Conservation (phyloP, 2,888 invertebrate species). For the Bedellia somnulentella region DNA sequence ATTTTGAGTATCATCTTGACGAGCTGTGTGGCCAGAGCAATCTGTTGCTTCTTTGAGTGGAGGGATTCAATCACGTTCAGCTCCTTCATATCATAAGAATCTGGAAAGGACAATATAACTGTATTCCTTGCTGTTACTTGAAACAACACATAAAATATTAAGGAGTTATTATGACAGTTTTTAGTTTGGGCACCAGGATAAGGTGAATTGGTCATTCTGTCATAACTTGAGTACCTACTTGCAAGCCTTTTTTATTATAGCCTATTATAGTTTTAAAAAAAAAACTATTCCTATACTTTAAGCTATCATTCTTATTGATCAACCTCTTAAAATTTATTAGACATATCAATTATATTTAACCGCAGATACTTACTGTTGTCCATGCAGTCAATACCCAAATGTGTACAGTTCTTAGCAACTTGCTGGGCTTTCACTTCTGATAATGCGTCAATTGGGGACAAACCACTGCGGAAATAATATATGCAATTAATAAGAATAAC, state of each 20-base stretch:
- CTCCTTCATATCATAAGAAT: conserved; percentile 82
- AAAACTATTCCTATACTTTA: too few species aligned
- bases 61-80: conserved; percentile 97
- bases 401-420: conserved; percentile 78
- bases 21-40: conserved; percentile 93
- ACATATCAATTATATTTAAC: too few species aligned
- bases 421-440: conserved; percentile 91
- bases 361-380: conserved; percentile 66
- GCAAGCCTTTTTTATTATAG: too few species aligned
- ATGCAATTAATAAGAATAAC: too few species aligned
- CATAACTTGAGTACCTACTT: too few species aligned
- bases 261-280: too few species aligned
- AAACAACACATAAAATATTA: too few species aligned
- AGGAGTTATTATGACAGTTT: too few species aligned
- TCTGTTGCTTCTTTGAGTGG: conserved; percentile 96
- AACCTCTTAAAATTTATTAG: too few species aligned
- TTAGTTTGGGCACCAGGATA: too few species aligned
- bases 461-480: conserved; percentile 62
- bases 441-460: conserved; percentile 89
- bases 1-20: conserved; percentile 99
- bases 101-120: conserved; percentile 20
- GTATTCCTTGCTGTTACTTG: not conserved
- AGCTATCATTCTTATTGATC: too few species aligned
- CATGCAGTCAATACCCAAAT: conserved; percentile 95
- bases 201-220: too few species aligned